These are phyloP conservation scores for Parelbella ahira DNA, from an alignment of 2,888 invertebrate species.

Conservation along the genomic window DNA sequence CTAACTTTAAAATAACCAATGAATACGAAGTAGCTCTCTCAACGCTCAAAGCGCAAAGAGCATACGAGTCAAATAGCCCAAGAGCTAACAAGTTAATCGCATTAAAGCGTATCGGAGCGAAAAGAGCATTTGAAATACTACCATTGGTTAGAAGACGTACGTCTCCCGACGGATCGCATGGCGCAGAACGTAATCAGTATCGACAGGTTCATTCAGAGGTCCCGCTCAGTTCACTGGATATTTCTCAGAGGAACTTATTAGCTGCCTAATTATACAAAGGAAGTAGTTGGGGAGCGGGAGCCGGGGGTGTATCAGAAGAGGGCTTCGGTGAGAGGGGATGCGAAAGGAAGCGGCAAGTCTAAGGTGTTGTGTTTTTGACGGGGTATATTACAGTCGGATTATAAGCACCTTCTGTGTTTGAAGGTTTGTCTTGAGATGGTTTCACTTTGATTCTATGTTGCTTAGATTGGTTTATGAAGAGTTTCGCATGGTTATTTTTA, in stretches of 20 bases:
- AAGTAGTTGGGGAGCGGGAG: slow-evolving; percentile 48
- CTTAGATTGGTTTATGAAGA: slow-evolving; percentile 1
- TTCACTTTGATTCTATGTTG: slow-evolving; percentile 3
- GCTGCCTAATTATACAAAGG: slow-evolving; percentile 72
- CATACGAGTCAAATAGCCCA: slow-evolving; percentile 14
- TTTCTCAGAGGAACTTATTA: slow-evolving; percentile 67
- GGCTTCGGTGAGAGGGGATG: slow-evolving; percentile 9
- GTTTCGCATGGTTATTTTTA: background rate
- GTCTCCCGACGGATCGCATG: slow-evolving; percentile 37
- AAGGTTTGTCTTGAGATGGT: slow-evolving; percentile 24
- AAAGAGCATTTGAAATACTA: slow-evolving; percentile 7
- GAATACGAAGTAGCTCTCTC: slow-evolving; percentile 11
- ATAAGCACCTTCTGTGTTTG: slow-evolving; percentile 25
- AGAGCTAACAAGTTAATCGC: slow-evolving; percentile 20
- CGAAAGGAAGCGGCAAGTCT: slow-evolving; percentile 7
- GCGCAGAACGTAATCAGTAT: slow-evolving; percentile 52
- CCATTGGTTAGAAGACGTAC: slow-evolving; percentile 4
- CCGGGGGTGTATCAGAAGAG: slow-evolving; percentile 24
- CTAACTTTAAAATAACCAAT: no score
- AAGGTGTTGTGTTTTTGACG: slow-evolving; percentile 31
- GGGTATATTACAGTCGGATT: slow-evolving; percentile 19
- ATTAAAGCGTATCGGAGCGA: slow-evolving; percentile 12
- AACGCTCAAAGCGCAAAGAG: slow-evolving; percentile 1
- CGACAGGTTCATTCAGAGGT: slow-evolving; percentile 57
- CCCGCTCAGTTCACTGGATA: slow-evolving; percentile 53